Evolutionary conservation across 2,113 vertebrate genomes (phyloP), one percentile per base, ranked within the genome.

Genomic region (Hyla sarda): DNA sequence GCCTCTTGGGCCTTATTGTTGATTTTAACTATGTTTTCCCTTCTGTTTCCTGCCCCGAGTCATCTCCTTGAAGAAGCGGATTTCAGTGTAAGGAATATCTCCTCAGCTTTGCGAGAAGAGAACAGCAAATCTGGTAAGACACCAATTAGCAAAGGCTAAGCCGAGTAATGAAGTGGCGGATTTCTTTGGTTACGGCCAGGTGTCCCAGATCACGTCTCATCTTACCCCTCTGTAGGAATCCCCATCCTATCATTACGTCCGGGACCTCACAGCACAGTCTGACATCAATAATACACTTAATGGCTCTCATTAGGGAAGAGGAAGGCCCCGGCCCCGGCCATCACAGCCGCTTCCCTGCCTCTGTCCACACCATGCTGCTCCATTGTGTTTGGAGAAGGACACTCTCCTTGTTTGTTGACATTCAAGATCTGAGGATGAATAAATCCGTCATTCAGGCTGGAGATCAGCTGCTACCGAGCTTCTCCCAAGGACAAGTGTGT

Each of bases 81-180:
- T 88, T 82, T 87, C 88, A 84, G 80, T 89, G 89, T 86, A 85
- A 90, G 89, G 84, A 81, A 90, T 74, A 88, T 73, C 85, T 89
- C 84, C 74, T 78, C 80, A 82, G 88, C 85, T 83, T 83, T 14
- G 77, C 8, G 34, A 88, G 87, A 48, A 89, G 87, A 89, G 88
- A 91, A 89, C 90, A 88, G 89, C 91, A 89, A 79, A 76, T 88
- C 86, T 91, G 91, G 90, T 90, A 90, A 92, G 91, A 90, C 91
- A 89, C 92, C 92, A 92, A 92, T 93, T 93, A 93, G 90, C 89
- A 89, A 89, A 90, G 92, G 91, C 91, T 92, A 91, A 92, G 92
- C 88, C 91, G 90, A 92, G 92, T 92, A 92, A 91, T 88, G 90
- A 89, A 92, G 90, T 90, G 89, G 87, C 73, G 60, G 89, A 79